A percentile compares a stretch with the other conserved stretches of the same genome.
Evolutionary conservation across 2,797 vertebrate genomes (phyloP).

Genomic region (Glyptemys insculpta): DNA sequence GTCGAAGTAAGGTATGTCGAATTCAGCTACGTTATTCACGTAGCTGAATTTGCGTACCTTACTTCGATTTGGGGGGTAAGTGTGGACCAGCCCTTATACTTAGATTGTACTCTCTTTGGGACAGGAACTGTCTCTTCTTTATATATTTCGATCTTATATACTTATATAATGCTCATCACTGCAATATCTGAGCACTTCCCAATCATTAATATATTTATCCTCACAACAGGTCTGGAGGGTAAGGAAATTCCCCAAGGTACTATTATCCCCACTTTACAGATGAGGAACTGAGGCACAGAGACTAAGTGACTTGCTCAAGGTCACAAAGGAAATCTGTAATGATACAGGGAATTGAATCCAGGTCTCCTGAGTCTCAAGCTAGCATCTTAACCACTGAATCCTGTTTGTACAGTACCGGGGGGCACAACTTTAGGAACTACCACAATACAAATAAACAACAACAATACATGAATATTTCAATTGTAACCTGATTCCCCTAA

Average conservation of each 20-base stretch:
- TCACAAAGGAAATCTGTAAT: neutral
- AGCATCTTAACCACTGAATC: neutral
- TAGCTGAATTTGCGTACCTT: no score
- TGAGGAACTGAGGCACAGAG: neutral
- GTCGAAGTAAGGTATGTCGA: no score
- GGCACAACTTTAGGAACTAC: neutral
- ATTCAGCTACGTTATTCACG: no score
- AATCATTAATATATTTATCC: neutral
- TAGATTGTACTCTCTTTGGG: neutral
- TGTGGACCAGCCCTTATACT: no score
- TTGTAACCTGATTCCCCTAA: neutral
- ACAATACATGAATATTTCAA: neutral
- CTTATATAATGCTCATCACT: neutral
- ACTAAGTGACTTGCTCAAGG: neutral
- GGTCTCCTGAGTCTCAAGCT: neutral
- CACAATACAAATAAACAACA: neutral
- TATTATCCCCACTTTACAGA: neutral
- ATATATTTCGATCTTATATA: neutral
- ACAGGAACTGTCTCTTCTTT: neutral
- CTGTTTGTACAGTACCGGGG: neutral
- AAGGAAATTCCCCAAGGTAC: neutral
- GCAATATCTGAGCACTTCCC: neutral
- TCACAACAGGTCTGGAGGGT: neutral
- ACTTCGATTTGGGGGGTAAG: no score
- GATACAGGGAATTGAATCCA: neutral